Conservation (phyloP, 1,140 invertebrate species). For the Drosophila takahashii region DNA sequence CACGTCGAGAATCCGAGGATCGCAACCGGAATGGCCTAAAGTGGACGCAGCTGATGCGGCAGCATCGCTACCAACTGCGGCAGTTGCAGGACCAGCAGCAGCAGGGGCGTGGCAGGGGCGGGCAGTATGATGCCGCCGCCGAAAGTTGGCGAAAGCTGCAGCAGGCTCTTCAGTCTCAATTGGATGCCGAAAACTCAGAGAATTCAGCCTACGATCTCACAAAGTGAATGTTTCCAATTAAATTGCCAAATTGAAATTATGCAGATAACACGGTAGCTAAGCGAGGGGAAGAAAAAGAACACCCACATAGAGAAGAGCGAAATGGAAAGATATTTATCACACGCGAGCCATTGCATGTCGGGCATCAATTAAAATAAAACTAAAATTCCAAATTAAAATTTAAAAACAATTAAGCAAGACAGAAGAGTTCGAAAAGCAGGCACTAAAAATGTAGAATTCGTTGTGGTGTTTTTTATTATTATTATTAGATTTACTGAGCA, state of each 20-base stretch:
- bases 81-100: constrained; percentile 26
- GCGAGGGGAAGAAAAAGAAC: constrained; percentile 10
- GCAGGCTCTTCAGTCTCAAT: constrained; percentile 34
- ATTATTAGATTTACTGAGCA: constrained; percentile 30
- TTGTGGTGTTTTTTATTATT: constrained; percentile 25
- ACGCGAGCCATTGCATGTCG: constrained; percentile 60
- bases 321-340: constrained; percentile 74
- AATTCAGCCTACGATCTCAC: constrained; percentile 57
- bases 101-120: constrained; percentile 21
- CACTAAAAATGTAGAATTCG: constrained; percentile 21
- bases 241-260: constrained; percentile 44
- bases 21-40: constrained; percentile 42
- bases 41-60: constrained; percentile 62
- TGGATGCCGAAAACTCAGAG: constrained; percentile 45
- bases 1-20: constrained; percentile 1
- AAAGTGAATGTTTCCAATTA: constrained; percentile 50
- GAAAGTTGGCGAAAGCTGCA: constrained; percentile 74
- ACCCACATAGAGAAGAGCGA: constrained; percentile 11
- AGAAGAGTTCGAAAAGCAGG: constrained; percentile 11
- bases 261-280: constrained; percentile 11
- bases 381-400: constrained; percentile 10
- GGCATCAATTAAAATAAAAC: constrained; percentile 48
- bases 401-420: constrained; percentile 16
- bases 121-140: constrained; percentile 54
- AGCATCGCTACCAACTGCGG: constrained; percentile 55